Evolutionary conservation across 2,888 invertebrate genomes (phyloP).

Genomic region (Papilio protenor): DNA sequence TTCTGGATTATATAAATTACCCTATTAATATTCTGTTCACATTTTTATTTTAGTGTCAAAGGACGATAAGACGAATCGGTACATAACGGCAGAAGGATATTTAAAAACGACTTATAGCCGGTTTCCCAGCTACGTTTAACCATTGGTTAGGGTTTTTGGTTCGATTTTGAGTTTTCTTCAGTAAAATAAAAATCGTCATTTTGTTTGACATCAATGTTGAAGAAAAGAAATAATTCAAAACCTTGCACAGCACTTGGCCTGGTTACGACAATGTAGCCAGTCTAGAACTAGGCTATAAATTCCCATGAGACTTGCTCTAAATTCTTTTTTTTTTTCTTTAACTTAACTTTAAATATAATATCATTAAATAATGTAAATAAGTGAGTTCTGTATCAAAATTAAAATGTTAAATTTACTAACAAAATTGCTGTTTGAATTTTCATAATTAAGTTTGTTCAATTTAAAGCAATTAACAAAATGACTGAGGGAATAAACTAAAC

Average conservation of each 20-base stretch:
- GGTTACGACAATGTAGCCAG: neutral
- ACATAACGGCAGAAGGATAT: neutral
- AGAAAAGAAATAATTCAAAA: conserved; percentile 3
- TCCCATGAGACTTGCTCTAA: neutral
- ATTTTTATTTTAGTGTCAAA: neutral
- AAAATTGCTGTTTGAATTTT: neutral
- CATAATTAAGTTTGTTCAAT: neutral
- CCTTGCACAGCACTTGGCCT: neutral
- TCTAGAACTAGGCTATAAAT: conserved; percentile 10
- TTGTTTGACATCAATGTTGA: neutral
- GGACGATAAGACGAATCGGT: neutral
- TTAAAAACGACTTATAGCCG: too few species aligned
- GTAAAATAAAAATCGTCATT: neutral
- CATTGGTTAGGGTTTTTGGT: too few species aligned
- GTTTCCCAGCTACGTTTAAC: too few species aligned
- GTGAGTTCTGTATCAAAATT: neutral
- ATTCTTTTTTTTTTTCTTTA: neutral
- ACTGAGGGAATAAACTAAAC: neutral
- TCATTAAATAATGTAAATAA: neutral
- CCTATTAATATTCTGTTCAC: neutral
- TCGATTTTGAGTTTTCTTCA: neutral
- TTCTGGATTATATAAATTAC: neutral
- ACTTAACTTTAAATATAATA: neutral
- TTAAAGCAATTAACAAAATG: neutral
- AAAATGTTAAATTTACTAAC: neutral